Percentiles rank a stretch among this genome's conserved stretches.
Conservation (phyloP, 1,140 invertebrate genomes). For the Zaprionus ornatus region DNA sequence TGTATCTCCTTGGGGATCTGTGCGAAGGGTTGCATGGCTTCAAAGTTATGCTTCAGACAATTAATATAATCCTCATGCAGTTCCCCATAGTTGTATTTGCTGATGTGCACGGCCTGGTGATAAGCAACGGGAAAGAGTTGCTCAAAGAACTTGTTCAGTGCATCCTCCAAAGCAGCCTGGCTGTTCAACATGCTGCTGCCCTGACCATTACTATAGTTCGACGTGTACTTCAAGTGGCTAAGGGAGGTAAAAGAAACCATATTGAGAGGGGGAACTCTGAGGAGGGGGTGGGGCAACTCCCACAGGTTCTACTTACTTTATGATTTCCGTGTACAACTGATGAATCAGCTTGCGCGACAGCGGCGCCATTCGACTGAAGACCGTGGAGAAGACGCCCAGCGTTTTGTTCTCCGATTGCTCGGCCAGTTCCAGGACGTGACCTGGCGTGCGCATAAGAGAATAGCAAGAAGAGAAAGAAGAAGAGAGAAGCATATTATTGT, state of each 20-base stretch:
- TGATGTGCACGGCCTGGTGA: constrained; percentile 87
- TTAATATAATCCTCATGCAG: constrained; percentile 90
- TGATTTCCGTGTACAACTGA: constrained; percentile 89
- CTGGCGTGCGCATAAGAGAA: constrained; percentile 85
- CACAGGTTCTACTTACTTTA: constrained; percentile 84
- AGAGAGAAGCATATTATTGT: constrained; percentile 47
- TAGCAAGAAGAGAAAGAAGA: constrained; percentile 11
- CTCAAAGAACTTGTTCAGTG: constrained; percentile 91
- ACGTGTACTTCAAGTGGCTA: constrained; percentile 70
- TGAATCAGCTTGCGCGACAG: constrained; percentile 87
- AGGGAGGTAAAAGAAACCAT: background rate
- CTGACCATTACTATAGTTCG: constrained; percentile 70
- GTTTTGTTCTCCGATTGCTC: constrained; percentile 92
- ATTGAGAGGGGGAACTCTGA: background rate
- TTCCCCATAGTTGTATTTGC: constrained; percentile 84
- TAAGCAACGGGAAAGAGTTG: constrained; percentile 93
- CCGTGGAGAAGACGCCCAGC: constrained; percentile 88
- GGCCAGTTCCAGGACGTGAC: constrained; percentile 89
- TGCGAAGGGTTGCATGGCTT: constrained; percentile 92
- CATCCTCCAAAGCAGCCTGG: constrained; percentile 84
- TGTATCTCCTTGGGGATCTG: constrained; percentile 89
- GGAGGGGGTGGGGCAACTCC: background rate
- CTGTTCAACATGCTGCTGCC: constrained; percentile 51
- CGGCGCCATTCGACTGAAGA: constrained; percentile 89
- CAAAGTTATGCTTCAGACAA: constrained; percentile 90